Evolutionary conservation across 92 coral and sea anemone species (phyloP).

Genomic region (Montipora capitata): DNA sequence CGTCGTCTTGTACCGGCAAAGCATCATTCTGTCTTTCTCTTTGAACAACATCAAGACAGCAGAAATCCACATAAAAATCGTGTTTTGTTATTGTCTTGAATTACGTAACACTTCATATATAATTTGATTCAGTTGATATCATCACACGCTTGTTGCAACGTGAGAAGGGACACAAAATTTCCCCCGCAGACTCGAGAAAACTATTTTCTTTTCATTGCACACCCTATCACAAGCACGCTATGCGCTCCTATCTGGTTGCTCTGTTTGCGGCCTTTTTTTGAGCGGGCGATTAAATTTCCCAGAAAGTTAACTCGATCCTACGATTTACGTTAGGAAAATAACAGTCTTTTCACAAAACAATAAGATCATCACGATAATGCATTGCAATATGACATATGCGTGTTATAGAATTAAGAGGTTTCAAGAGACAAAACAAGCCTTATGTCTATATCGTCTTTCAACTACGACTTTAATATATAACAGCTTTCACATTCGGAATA

Average conservation of each 20-base stretch:
- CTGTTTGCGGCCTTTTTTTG: not conserved
- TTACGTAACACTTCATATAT: not conserved
- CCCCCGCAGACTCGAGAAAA: not conserved
- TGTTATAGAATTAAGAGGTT: not conserved
- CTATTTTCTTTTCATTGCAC: not conserved
- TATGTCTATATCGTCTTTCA: not conserved
- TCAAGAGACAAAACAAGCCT: slow-evolving; percentile 8
- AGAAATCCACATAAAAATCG: not conserved
- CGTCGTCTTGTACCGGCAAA: no score
- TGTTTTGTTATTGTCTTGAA: no score
- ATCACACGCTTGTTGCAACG: not conserved
- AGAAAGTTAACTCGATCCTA: not conserved
- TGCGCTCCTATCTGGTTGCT: not conserved
- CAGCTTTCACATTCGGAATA: not conserved
- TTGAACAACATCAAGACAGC: not conserved
- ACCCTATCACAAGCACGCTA: not conserved
- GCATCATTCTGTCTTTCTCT: no score
- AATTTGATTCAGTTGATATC: not conserved
- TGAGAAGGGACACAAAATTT: not conserved
- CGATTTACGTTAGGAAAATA: not conserved
- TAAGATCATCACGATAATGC: not conserved
- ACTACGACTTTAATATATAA: not conserved
- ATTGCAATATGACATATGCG: not conserved
- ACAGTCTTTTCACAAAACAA: not conserved
- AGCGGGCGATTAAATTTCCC: not conserved